A percentile compares a stretch with the other conserved stretches of the same genome.
Evolutionary conservation across 2,888 invertebrate genomes (phyloP).

Genomic region (Agrotis puta): DNA sequence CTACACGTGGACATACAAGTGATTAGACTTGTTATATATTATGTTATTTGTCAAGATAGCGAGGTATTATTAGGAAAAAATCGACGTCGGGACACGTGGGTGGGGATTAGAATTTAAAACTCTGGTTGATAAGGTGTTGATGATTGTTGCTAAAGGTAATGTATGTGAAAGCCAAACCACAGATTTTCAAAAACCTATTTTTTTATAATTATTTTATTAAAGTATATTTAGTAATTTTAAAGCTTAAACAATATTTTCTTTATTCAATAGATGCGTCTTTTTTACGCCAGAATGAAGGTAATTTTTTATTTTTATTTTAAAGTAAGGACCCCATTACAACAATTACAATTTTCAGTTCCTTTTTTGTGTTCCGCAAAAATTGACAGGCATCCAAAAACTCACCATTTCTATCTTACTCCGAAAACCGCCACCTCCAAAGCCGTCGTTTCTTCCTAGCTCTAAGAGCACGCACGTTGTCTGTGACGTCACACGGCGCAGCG

Average conservation of each 20-base stretch:
- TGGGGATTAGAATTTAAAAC: constrained; percentile 6
- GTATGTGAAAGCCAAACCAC: background rate
- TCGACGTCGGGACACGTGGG: constrained; percentile 11
- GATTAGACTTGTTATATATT: constrained; percentile 38
- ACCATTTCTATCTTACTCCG: background rate
- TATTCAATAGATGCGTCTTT: no score
- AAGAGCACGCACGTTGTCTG: constrained; percentile 65
- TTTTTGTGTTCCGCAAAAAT: no score
- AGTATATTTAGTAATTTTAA: background rate
- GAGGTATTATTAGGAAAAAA: constrained; percentile 24
- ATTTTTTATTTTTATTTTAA: no score
- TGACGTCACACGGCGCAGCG: constrained; percentile 60
- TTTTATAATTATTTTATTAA: no score
- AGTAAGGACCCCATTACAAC: no score
- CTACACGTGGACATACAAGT: constrained; percentile 60
- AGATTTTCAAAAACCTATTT: no score
- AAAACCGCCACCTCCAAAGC: constrained; percentile 10
- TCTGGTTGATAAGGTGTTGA: background rate
- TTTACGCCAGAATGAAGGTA: no score
- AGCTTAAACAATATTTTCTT: background rate
- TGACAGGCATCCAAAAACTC: no score
- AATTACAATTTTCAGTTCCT: no score
- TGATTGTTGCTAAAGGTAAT: background rate
- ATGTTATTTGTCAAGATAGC: constrained; percentile 26
- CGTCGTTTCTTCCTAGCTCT: constrained; percentile 36